Percentiles rank a stretch among this genome's conserved stretches.
Evolutionary conservation across 2,797 vertebrate species (phyloP).

Genomic region (Anguilla obscura): DNA sequence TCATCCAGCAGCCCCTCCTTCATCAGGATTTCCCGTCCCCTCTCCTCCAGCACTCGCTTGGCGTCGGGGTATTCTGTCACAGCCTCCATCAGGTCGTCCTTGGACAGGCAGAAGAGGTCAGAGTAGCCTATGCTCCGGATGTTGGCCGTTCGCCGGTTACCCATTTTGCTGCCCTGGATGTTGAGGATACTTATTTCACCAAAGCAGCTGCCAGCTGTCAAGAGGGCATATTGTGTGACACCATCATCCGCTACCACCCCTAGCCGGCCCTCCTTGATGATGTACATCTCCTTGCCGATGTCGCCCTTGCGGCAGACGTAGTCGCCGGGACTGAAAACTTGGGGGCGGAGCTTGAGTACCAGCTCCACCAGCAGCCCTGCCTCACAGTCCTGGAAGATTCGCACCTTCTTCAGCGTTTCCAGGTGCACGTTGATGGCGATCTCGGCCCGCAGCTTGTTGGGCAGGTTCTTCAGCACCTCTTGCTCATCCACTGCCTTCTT

Average conservation of each 20-base stretch:
- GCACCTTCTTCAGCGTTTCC: constrained; percentile 92
- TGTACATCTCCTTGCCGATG: constrained; percentile 97
- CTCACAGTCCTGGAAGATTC: constrained; percentile 94
- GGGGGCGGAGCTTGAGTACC: constrained; percentile 89
- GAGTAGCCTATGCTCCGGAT: constrained; percentile 94
- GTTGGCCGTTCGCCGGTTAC: constrained; percentile 90
- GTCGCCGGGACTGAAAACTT: constrained; percentile 95
- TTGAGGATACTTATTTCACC: constrained; percentile 97
- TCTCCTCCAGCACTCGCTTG: constrained; percentile 87
- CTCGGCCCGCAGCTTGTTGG: constrained; percentile 89
- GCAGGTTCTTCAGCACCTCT: constrained; percentile 89
- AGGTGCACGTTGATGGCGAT: constrained; percentile 95
- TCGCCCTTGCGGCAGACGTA: constrained; percentile 94
- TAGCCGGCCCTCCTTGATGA: constrained; percentile 91
- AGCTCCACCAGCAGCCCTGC: constrained; percentile 89
- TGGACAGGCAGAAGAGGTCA: constrained; percentile 94
- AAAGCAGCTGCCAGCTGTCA: constrained; percentile 89
- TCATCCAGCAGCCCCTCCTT: constrained; percentile 93
- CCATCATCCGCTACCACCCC: constrained; percentile 92
- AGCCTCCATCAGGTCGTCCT: constrained; percentile 92
- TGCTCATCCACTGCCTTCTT: constrained; percentile 76
- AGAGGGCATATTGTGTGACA: constrained; percentile 82
- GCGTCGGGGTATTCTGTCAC: constrained; percentile 92
- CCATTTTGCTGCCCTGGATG: constrained; percentile 95
- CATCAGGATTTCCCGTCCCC: constrained; percentile 86